Conservation (phyloP, 2,888 invertebrate genomes). For the Cremastinae sp. region DNA sequence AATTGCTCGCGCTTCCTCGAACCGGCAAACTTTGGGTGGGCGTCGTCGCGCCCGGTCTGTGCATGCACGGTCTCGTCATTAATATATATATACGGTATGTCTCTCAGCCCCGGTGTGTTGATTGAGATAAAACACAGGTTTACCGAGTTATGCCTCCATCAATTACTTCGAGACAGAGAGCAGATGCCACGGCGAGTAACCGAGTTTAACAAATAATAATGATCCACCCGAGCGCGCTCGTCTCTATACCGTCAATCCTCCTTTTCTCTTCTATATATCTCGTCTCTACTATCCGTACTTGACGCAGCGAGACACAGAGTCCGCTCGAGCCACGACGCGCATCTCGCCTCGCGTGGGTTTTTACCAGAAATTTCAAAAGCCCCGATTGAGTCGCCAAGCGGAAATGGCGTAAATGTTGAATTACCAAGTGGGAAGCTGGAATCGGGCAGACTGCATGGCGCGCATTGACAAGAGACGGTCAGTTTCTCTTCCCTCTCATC, state of each 20-base stretch:
- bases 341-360: constrained; percentile 49
- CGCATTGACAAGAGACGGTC: constrained; percentile 58
- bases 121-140: constrained; percentile 57
- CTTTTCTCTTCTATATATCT: constrained; percentile 26
- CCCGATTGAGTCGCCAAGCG: constrained; percentile 72
- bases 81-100: background rate
- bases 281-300: constrained; percentile 33
- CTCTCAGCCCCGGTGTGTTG: constrained; percentile 32
- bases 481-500: constrained; percentile 22
- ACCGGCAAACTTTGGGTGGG: too few relatives aligned
- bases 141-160: constrained; percentile 41
- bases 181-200: constrained; percentile 31
- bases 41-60: constrained; percentile 15
- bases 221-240: constrained; percentile 23
- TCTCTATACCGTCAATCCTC: constrained; percentile 24
- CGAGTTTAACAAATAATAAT: constrained; percentile 21
- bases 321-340: constrained; percentile 21
- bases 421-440: constrained; percentile 69
- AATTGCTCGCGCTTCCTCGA: too few relatives aligned
- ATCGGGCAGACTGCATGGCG: constrained; percentile 77
- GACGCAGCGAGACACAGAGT: constrained; percentile 18
- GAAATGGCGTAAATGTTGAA: constrained; percentile 75
- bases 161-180: constrained; percentile 29
- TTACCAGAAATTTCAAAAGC: constrained; percentile 73
- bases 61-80: too few relatives aligned